These are phyloP conservation scores for Aricia artaxerxes DNA, from an alignment of 2,888 invertebrate species.

Conservation along the genomic window DNA sequence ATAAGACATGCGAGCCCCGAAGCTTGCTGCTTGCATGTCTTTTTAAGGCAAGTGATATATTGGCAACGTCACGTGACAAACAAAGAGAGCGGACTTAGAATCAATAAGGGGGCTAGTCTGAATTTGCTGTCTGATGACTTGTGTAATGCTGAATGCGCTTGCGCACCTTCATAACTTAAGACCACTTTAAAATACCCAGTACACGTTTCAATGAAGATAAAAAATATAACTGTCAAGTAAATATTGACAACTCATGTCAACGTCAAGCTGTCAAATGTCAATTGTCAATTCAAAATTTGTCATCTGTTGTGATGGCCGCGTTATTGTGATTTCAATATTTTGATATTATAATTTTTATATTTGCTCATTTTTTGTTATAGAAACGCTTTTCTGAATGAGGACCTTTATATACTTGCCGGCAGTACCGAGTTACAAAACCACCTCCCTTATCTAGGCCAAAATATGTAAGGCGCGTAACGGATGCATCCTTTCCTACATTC, in stretches of 20 bases:
- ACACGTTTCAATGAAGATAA: not conserved
- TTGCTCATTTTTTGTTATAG: conserved; percentile 62
- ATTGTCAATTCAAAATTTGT: conserved; percentile 43
- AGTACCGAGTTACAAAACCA: not conserved
- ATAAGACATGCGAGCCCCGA: no score
- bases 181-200: not conserved
- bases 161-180: no score
- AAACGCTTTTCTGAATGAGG: conserved; percentile 43
- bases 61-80: no score
- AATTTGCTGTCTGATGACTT: no score
- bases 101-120: no score
- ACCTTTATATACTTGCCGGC: not conserved
- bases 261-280: conserved; percentile 37
- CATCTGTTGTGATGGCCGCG: conserved; percentile 54
- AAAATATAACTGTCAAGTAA: not conserved
- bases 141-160: no score
- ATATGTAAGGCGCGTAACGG: conserved; percentile 72
- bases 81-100: no score
- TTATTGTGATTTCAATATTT: conserved; percentile 69
- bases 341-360: conserved; percentile 69
- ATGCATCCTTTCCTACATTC: conserved; percentile 69
- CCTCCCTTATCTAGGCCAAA: conserved; percentile 50
- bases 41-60: no score
- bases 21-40: no score
- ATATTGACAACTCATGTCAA: not conserved